A percentile compares a stretch with the other conserved stretches of the same genome.
Evolutionary conservation across 2,888 invertebrate genomes (phyloP).

Genomic region (Galerucella pusilla): DNA sequence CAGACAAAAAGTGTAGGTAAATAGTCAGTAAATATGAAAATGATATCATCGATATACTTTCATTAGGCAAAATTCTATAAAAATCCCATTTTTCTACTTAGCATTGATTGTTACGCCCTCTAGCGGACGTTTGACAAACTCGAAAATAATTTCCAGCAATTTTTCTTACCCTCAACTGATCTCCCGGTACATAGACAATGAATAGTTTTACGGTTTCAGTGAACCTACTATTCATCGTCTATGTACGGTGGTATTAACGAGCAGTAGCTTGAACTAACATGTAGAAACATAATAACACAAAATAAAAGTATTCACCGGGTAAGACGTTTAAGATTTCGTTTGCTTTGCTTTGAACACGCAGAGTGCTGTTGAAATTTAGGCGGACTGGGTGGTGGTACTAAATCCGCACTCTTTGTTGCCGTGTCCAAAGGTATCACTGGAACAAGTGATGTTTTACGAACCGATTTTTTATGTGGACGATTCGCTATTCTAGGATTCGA

Average conservation of each 20-base stretch:
- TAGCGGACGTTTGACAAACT: too few species aligned
- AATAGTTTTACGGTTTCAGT: too few species aligned
- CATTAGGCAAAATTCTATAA: too few species aligned
- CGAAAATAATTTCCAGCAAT: too few species aligned
- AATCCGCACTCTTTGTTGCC: constrained; percentile 22
- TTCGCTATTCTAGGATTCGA: constrained; percentile 26
- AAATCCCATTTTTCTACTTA: too few species aligned
- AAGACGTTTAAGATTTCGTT: constrained; percentile 59
- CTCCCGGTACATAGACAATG: too few species aligned
- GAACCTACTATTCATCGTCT: not conserved
- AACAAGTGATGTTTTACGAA: constrained; percentile 37
- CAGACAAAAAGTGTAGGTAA: too few species aligned
- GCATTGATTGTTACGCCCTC: too few species aligned
- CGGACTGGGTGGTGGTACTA: constrained; percentile 55
- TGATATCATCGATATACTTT: too few species aligned
- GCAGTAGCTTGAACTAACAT: not conserved
- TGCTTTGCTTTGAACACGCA: constrained; percentile 59
- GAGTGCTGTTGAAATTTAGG: constrained; percentile 54
- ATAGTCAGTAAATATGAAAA: too few species aligned
- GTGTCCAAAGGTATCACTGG: constrained; percentile 43
- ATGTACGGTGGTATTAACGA: not conserved
- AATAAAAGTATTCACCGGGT: constrained; percentile 44
- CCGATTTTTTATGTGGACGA: constrained; percentile 16
- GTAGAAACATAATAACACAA: not conserved
- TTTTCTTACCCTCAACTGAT: too few species aligned